phyloP scores from a whole-genome alignment of 1,140 invertebrate genomes.

The Leptonema lineaticorne region DNA sequence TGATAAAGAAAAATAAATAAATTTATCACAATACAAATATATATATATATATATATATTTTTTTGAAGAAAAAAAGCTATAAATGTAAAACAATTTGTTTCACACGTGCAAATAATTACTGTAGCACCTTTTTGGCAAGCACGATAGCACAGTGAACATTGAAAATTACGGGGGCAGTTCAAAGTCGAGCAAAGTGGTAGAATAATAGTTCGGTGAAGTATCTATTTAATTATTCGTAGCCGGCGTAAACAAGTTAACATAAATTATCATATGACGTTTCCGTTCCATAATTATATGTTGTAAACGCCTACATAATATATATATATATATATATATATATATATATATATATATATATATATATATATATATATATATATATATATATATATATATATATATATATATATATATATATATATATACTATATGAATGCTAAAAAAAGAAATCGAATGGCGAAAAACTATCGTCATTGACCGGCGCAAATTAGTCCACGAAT shows the following conservation, averaged over 20 bases:
- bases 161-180: no score
- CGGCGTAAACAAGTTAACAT: not conserved
- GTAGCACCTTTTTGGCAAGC: not conserved
- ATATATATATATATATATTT: no score
- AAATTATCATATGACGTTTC: conserved; percentile 14
- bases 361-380: no score
- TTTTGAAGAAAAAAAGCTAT: not conserved
- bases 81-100: not conserved
- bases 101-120: not conserved
- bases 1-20: no score
- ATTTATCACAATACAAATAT: no score
- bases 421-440: no score
- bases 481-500: conserved; percentile 11
- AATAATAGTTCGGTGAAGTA: conserved; percentile 2
- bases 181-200: no score
- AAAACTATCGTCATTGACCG: conserved; percentile 18
- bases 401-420: no score
- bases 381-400: no score
- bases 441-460: not conserved
- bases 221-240: not conserved
- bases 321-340: no score
- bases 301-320: conserved; percentile 1
- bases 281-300: conserved; percentile 16
- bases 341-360: no score
- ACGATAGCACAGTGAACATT: not conserved